Base-by-base conservation (phyloP, 37 sponge, comb jelly and placozoan genomes). In the Petrosia ficiformis region DNA sequence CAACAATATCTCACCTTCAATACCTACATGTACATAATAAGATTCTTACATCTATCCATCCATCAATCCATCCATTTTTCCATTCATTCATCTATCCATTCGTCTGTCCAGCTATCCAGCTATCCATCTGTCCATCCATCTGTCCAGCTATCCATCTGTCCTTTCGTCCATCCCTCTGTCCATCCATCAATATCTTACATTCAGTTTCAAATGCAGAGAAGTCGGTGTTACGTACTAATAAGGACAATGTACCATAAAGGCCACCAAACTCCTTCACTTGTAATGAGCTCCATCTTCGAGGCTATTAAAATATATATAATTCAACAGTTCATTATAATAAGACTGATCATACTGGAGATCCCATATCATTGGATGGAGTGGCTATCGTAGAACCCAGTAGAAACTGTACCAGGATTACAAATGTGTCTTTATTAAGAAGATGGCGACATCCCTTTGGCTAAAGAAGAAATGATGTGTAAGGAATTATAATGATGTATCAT, bases 211-310 rank as follows among this genome's bases (percentile, higher is more conserved):
- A 77, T 22, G 56, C 31, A 24, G 91, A 85, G 39, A 90, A 57
- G 60, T 90, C 83, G 29, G 76, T 61, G 79, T 84, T 77, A 29
- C 82, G 70, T 40, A 90, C 75, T 58, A 90, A 61, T 19, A 82
- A 41, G 8, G 80, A 86, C 26, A 90, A 74, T 2, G 82, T 78
- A 21, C 78, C 28, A 36, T 86, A 69, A 25, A 90, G 77, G 3
- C 77, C 69, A 70, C 78, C 79, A 76, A 90, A 86, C 42, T 90
- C 87, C 71, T 74, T 90, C 39, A 82, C 74, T 75, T 85, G 86
- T 67, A 61, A 72, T 24, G 75, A 70, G 57, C 65, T 81, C 91
- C 91, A 90, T 22, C 87, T 70, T 4, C 72, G 76, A 1, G 76
- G 83, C 19, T 52, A 42, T 25, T 71, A 44, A 3, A 11, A 14